Base-by-base conservation (phyloP, 2,113 vertebrate species). In the Prunella himalayana region DNA sequence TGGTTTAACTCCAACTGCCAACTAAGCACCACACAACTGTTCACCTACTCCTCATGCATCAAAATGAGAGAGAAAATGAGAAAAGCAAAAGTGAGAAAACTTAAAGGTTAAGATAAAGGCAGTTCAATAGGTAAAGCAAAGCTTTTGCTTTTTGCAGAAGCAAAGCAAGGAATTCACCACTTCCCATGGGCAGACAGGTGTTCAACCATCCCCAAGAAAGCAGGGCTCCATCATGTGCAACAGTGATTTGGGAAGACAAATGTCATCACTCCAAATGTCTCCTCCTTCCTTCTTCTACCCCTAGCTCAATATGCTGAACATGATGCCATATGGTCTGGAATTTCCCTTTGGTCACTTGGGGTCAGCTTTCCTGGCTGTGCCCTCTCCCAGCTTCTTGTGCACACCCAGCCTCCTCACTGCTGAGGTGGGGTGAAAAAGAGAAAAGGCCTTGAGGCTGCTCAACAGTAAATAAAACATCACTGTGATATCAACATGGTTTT, bases 391-490 rank as follows among this genome's bases (percentile, higher is more conserved):
- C 14, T 61, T 14, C 30, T 41, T 61, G 30, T 47, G 30, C 41
- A 47, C 10, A 17, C 14, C 21, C 61, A 68, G 7, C 35, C 9
- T 42, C 13, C n/a, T 31, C 35, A 17, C 8, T 69, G 41, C 35
- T 76, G 47, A 39, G n/a, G 20, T 25, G 14, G n/a, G 25, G 10
- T 25, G 8, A 47, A 3, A 69, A 76, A 45, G 17, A 54, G n/a
- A 61, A 76, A 61, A 76, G n/a, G 17, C 4, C 30, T 76, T 35
- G 47, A 47, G 47, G 21, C 7, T 54, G 30, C 41, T 23, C 41
- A 49, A n/a, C n/a, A 69, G 21, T 42, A 10, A 69, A 4, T 41
- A 31, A 76, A 76, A 49, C 21, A 49, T 20, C 0, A 0, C 22
- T 61, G 21, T 45, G 7, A 13, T 42, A 41, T 19, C 35, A 35